Conservation (phyloP, 2,888 invertebrate genomes). For the Pristionchus exspectatus region DNA sequence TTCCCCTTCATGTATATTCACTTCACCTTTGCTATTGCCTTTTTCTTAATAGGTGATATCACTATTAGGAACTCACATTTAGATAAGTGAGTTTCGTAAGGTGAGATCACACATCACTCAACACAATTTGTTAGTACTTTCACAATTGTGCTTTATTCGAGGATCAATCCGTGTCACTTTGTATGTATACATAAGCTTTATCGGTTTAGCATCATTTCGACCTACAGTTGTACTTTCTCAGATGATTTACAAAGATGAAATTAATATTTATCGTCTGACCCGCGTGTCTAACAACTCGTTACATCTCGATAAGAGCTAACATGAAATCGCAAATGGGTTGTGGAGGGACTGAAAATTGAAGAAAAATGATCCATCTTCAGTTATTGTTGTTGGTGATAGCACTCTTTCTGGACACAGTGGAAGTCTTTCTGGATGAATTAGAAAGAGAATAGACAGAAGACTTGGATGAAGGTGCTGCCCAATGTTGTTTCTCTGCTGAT, state of each 20-base stretch:
- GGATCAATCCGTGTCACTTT: neutral
- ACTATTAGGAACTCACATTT: too few relatives aligned
- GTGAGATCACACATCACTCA: neutral
- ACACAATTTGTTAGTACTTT: neutral
- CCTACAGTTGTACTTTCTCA: neutral
- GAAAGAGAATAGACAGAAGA: constrained; percentile 68
- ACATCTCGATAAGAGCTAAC: neutral
- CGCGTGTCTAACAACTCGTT: neutral
- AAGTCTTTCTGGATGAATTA: constrained; percentile 22
- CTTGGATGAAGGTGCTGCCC: constrained; percentile 75
- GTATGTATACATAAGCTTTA: constrained; percentile 31
- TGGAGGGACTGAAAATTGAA: neutral
- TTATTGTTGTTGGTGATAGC: constrained; percentile 20
- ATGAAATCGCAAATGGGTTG: neutral
- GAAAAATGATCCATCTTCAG: neutral
- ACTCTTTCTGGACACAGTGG: constrained; percentile 40
- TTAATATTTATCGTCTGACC: neutral
- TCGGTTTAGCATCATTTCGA: neutral
- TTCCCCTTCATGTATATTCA: neutral
- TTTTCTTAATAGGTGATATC: too few relatives aligned
- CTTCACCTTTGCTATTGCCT: neutral
- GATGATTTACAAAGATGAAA: neutral
- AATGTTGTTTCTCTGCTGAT: constrained; percentile 72
- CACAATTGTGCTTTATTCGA: neutral
- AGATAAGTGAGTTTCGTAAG: neutral